Evolutionary conservation across 2,797 vertebrate genomes (phyloP).

Genomic region (Bothrops alternatus): DNA sequence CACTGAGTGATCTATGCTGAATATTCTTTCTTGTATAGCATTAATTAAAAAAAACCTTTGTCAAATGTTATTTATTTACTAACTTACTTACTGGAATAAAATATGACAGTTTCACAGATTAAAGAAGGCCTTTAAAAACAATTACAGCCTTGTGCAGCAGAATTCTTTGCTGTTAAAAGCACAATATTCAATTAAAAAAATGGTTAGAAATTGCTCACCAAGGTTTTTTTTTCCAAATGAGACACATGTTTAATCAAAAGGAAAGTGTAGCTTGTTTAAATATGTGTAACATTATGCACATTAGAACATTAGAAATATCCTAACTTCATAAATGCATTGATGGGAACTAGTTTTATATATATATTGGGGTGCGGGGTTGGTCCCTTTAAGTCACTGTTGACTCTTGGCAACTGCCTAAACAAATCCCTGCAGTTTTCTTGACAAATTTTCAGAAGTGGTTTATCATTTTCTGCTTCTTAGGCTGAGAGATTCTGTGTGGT

Average conservation of each 20-base stretch:
- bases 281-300: not conserved
- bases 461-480: not conserved
- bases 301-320: not conserved
- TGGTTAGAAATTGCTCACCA: not conserved
- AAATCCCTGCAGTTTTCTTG: not conserved
- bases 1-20: conserved; percentile 18
- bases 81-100: not conserved
- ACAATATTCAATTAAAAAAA: not conserved
- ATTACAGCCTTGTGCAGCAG: not conserved
- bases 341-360: not conserved
- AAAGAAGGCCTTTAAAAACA: not conserved
- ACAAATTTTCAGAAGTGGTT: not conserved
- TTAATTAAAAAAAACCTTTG: conserved; percentile 20
- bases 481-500: not conserved
- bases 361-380: not conserved
- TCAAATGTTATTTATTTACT: conserved; percentile 2
- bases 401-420: not conserved
- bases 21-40: not conserved
- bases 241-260: not conserved
- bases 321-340: not conserved
- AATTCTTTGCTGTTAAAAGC: not conserved
- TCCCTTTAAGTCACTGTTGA: not conserved
- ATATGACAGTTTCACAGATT: not conserved
- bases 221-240: not conserved
- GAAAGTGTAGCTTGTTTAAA: not conserved